Base-by-base conservation (phyloP, 2,113 vertebrate genomes). In the Nibea albiflora region DNA sequence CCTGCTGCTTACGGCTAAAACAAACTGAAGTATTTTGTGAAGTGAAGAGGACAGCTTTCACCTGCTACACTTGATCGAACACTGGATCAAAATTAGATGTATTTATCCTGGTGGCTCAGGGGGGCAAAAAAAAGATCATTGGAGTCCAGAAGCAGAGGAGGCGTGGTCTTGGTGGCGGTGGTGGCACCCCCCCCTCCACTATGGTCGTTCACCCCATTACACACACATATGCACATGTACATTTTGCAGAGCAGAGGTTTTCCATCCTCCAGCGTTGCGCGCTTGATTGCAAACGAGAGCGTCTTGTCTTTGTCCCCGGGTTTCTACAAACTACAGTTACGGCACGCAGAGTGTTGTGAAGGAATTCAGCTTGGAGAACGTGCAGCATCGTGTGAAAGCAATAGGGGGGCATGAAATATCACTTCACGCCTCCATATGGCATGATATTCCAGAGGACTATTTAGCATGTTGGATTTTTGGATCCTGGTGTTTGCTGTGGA, bases 241-340 rank as follows among this genome's bases (percentile, higher is more conserved):
- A 70, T 79, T 84, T 61, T 81, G 54, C 58, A 69, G 72, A 81
- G 62, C 58, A 35, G 75, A 73, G 61, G 14, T 26, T 62, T 81
- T 81, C 76, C 47, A 49, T 76, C 47, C 67, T 73, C 49, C 56
- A 83, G 76, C 62, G 61, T 84, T 62, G 61, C 61, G 11, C 47
- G 64, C 84, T 62, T 78, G 76, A 78, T 67, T 86, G 78, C 70
- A 76, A 82, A 75, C 65, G 73, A 78, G 69, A 83, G 65, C 47
- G 74, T 47, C 84, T 69, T 44, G 31, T 81, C 78, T 84, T 89
- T 82, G 75, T 90, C 42, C 81, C 22, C 4, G 28, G 57, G 62
- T 65, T 58, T 58, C 11, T 7, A 20, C 31, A 52, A 49, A 24
- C 19, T 24, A 49, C 42, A 65, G 4, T 73, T 47, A 47, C 15